Conservation (phyloP, 1,140 invertebrate species). For the Andrena cerasifolii region DNA sequence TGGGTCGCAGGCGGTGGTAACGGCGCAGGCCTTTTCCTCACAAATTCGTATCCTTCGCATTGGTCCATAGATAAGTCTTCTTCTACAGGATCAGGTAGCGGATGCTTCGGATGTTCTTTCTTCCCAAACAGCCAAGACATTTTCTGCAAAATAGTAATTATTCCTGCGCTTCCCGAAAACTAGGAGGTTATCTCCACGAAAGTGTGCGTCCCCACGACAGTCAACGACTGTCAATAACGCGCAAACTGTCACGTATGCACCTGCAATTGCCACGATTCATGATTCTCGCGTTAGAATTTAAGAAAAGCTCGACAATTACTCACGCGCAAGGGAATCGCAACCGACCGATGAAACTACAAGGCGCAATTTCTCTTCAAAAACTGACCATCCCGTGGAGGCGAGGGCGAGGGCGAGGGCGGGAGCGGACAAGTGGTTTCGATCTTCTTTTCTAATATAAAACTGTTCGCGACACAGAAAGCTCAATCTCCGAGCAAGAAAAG, state of each 20-base stretch:
- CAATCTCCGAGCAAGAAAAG: background rate
- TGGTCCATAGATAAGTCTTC: conserved; percentile 53
- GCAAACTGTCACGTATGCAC: no score
- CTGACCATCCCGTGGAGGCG: background rate
- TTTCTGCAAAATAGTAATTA: conserved; percentile 55
- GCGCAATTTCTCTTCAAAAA: background rate
- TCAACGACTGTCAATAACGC: background rate
- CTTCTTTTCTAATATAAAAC: background rate
- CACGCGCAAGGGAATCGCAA: background rate
- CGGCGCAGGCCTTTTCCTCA: conserved; percentile 65
- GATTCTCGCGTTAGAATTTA: background rate
- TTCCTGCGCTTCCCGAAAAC: no score
- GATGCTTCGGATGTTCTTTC: conserved; percentile 77
- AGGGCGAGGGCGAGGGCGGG: no score
- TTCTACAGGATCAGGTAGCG: conserved; percentile 69
- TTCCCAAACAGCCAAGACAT: conserved; percentile 82
- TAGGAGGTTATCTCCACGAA: conserved; percentile 7
- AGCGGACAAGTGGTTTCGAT: no score
- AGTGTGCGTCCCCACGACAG: background rate
- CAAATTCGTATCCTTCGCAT: conserved; percentile 72
- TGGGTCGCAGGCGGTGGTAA: conserved; percentile 28
- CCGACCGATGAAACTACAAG: background rate
- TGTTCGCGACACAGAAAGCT: no score
- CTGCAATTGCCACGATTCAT: background rate
- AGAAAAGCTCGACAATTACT: background rate